phyloP scores from a whole-genome alignment of 1,140 invertebrate genomes.

The Trichoplusia ni region DNA sequence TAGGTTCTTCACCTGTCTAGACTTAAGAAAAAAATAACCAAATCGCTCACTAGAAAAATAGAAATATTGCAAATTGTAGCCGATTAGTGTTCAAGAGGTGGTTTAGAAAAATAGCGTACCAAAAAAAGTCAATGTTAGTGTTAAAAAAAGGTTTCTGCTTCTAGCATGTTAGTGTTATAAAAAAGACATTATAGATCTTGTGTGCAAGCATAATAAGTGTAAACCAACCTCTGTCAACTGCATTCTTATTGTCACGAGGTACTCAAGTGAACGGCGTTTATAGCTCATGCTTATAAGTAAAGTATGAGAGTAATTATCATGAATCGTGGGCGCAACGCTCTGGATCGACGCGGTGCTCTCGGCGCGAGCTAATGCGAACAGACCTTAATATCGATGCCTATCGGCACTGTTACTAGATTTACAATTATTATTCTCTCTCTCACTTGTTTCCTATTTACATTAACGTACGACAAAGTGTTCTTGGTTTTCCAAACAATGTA shows the following conservation, averaged over 20 bases:
- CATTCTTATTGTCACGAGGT: neutral
- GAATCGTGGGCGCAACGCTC: neutral
- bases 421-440: conserved; percentile 16
- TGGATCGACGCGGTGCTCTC: neutral
- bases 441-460: conserved; percentile 13
- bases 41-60: no score
- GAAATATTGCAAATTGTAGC: no score
- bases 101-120: no score
- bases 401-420: conserved; percentile 3
- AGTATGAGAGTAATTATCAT: neutral
- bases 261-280: neutral
- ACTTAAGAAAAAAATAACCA: no score
- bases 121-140: no score
- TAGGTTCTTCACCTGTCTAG: no score
- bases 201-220: no score
- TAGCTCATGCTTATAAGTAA: neutral
- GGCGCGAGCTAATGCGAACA: neutral
- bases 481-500: neutral
- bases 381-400: neutral
- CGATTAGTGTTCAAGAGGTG: no score
- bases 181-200: no score
- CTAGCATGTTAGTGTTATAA: no score
- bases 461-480: neutral
- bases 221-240: neutral
- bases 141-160: no score